phyloP scores from a whole-genome alignment of 2,113 vertebrate species.

The Dromas ardeola region DNA sequence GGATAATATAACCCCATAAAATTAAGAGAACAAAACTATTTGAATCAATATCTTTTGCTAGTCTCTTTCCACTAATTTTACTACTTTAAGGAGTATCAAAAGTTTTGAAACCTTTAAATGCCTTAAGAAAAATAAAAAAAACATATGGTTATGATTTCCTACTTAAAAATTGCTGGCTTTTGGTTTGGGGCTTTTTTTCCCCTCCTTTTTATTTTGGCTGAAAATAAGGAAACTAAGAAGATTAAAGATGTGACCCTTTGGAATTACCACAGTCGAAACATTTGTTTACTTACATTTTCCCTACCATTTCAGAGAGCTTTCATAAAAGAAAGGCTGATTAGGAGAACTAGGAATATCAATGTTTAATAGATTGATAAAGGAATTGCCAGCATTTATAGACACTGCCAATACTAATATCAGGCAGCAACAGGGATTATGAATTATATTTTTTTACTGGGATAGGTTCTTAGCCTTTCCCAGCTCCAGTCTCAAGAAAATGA shows the following conservation, averaged over 20 bases:
- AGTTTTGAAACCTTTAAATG: neutral
- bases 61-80: slow-evolving; percentile 37
- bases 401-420: neutral
- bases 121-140: slow-evolving; percentile 22
- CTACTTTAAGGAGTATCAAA: slow-evolving; percentile 29
- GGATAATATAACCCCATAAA: slow-evolving; percentile 70
- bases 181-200: neutral
- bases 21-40: slow-evolving; percentile 59
- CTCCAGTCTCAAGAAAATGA: neutral
- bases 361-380: neutral
- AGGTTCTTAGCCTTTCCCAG: neutral
- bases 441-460: neutral
- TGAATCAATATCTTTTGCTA: slow-evolving; percentile 62
- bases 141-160: neutral
- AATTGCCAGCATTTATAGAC: neutral
- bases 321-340: neutral
- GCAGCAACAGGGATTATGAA: neutral
- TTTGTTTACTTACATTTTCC: neutral
- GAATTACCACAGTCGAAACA: neutral
- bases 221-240: neutral
- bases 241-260: neutral
- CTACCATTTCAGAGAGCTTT: neutral
- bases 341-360: neutral
- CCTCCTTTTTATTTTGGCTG: neutral
- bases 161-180: neutral